These are phyloP conservation scores for Hepsetus odoe DNA, from an alignment of 2,113 vertebrate genomes.

Conservation along the genomic window DNA sequence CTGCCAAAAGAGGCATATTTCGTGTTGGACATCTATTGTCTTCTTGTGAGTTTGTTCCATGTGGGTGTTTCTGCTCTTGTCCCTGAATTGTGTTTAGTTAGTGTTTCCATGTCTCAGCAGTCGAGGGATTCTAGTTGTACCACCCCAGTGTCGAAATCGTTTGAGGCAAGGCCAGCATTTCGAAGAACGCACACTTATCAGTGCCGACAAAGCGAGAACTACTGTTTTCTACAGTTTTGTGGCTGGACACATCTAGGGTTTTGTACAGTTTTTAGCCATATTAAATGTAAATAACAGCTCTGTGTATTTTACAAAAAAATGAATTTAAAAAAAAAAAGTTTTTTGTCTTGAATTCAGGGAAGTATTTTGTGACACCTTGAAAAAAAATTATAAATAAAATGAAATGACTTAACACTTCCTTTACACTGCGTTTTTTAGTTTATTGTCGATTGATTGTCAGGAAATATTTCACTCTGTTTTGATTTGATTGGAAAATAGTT, in stretches of 20 bases:
- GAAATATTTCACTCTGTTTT: constrained; percentile 4
- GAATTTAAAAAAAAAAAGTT: constrained; percentile 60
- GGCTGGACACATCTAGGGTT: constrained; percentile 57
- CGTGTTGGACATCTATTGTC: neutral
- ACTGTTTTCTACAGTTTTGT: constrained; percentile 56
- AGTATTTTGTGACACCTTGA: constrained; percentile 68
- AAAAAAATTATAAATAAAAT: constrained; percentile 68
- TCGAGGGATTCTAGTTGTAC: neutral
- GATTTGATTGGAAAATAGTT: neutral
- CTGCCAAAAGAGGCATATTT: constrained; percentile 19
- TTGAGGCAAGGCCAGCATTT: neutral
- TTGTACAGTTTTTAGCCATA: constrained; percentile 69
- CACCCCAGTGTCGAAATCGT: neutral
- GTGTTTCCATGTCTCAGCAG: neutral
- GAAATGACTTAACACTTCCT: constrained; percentile 52
- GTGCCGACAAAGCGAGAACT: constrained; percentile 29
- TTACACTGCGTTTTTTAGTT: too few relatives aligned
- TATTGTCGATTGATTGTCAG: too few relatives aligned
- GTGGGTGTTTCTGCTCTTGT: neutral
- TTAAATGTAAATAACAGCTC: constrained; percentile 55
- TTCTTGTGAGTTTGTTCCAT: neutral
- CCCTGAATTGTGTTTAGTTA: neutral
- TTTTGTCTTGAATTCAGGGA: constrained; percentile 77
- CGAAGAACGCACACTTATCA: neutral
- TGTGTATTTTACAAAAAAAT: constrained; percentile 67